A percentile compares a stretch with the other conserved stretches of the same genome.
phyloP scores from a whole-genome alignment of 2,797 vertebrate species.

The Hephaestus fuliginosus region DNA sequence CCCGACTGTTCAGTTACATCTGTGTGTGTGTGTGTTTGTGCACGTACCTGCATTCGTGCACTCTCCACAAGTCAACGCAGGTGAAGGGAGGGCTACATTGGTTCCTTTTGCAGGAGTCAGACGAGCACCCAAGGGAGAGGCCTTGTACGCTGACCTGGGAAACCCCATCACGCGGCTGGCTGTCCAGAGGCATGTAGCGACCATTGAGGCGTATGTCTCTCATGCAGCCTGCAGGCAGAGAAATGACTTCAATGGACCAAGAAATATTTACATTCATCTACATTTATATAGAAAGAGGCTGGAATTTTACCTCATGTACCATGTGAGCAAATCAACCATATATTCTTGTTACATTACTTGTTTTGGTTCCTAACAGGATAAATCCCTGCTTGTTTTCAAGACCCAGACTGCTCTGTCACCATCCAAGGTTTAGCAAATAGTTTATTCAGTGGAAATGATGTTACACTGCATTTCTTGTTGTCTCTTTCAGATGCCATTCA shows the following conservation, averaged over 20 bases:
- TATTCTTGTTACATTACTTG: not conserved
- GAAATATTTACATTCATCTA: constrained; percentile 1
- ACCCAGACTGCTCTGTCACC: not conserved
- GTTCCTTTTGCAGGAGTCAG: constrained; percentile 91
- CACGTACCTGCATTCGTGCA: constrained; percentile 91
- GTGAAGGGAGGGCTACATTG: constrained; percentile 90
- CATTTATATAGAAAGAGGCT: not conserved
- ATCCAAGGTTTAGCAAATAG: not conserved
- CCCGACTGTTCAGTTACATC: not conserved
- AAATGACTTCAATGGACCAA: constrained; percentile 23
- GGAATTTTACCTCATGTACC: constrained; percentile 1
- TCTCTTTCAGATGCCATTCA: constrained; percentile 12
- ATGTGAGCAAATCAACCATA: constrained; percentile 15
- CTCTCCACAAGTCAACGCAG: constrained; percentile 93
- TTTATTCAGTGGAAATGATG: not conserved
- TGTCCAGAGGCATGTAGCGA: constrained; percentile 88
- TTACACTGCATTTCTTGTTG: not conserved
- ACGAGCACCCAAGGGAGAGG: constrained; percentile 88
- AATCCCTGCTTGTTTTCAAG: constrained; percentile 4
- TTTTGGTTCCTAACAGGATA: not conserved
- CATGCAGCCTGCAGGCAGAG: constrained; percentile 87
- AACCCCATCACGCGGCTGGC: constrained; percentile 85
- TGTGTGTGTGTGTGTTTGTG: not conserved
- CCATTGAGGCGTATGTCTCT: constrained; percentile 91
- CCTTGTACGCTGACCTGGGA: constrained; percentile 87